phyloP scores from a whole-genome alignment of 1,140 invertebrate species.

The Leucophenga varia region DNA sequence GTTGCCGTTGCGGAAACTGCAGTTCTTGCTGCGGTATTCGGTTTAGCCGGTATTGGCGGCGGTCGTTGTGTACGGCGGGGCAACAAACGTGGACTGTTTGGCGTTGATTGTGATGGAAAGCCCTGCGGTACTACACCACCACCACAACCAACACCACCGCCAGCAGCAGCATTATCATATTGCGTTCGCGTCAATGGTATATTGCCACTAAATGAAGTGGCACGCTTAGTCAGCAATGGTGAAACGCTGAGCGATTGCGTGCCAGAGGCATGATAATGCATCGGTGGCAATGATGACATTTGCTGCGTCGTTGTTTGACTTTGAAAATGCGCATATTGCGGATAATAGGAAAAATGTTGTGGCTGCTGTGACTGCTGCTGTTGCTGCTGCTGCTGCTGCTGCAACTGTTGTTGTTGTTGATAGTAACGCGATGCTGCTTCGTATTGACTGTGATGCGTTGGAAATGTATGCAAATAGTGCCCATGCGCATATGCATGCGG shows the following conservation, averaged over 20 bases:
- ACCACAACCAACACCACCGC: too few species aligned
- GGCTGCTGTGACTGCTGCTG: conserved; percentile 20
- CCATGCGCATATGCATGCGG: conserved; percentile 43
- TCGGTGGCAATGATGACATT: conserved; percentile 34
- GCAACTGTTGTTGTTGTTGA: conserved; percentile 20
- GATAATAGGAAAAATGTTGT: too few species aligned
- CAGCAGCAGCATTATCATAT: conserved; percentile 1
- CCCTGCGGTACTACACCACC: not conserved
- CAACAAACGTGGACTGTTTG: conserved; percentile 69
- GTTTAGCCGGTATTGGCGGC: conserved; percentile 59
- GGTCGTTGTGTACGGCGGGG: conserved; percentile 62
- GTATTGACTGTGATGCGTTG: conserved; percentile 12
- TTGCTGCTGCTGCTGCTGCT: conserved; percentile 31
- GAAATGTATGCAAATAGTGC: conserved; percentile 44
- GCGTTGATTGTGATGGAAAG: conserved; percentile 59
- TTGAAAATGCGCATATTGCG: conserved; percentile 13
- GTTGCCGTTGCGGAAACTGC: not conserved
- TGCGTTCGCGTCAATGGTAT: conserved; percentile 34
- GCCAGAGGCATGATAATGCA: conserved; percentile 23
- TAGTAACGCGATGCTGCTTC: conserved; percentile 11
- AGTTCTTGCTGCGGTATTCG: conserved; percentile 9
- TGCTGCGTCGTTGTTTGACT: conserved; percentile 23
- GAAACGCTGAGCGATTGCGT: conserved; percentile 44
- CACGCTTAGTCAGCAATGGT: conserved; percentile 44
- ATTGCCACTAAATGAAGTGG: conserved; percentile 50